phyloP scores from a whole-genome alignment of 2,888 invertebrate species.

The Hyalella azteca region DNA sequence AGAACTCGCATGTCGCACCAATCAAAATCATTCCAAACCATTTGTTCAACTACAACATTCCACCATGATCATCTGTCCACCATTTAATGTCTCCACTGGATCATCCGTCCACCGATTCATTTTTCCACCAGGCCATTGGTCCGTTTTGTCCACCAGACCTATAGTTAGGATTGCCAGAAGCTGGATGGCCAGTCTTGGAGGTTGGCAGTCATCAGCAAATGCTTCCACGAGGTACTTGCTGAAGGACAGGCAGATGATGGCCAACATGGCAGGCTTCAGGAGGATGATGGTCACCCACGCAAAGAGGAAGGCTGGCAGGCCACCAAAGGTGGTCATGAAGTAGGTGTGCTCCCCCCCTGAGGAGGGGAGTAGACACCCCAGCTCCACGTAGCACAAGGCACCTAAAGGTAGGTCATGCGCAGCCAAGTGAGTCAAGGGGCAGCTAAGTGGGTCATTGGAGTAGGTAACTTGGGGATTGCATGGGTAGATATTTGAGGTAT shows the following conservation, averaged over 20 bases:
- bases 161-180: slow-evolving; percentile 86
- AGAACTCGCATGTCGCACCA: no score
- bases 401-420: no score
- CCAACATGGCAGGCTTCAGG: slow-evolving; percentile 91
- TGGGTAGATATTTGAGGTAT: no score
- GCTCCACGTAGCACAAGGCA: slow-evolving; percentile 89
- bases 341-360: slow-evolving; percentile 95
- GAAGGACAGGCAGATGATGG: slow-evolving; percentile 90
- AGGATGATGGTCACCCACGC: slow-evolving; percentile 93
- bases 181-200: slow-evolving; percentile 82
- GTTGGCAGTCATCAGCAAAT: slow-evolving; percentile 84
- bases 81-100: no score
- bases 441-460: no score
- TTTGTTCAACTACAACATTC: background rate
- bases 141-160: no score
- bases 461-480: no score
- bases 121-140: no score
- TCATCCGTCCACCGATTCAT: no score
- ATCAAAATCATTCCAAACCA: no score
- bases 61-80: no score
- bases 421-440: no score
- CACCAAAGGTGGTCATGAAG: slow-evolving; percentile 93
- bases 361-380: slow-evolving; percentile 94
- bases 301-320: slow-evolving; percentile 88
- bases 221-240: slow-evolving; percentile 92